phyloP scores from a whole-genome alignment of 2,888 invertebrate genomes.

The Pristionchus entomophagus region DNA sequence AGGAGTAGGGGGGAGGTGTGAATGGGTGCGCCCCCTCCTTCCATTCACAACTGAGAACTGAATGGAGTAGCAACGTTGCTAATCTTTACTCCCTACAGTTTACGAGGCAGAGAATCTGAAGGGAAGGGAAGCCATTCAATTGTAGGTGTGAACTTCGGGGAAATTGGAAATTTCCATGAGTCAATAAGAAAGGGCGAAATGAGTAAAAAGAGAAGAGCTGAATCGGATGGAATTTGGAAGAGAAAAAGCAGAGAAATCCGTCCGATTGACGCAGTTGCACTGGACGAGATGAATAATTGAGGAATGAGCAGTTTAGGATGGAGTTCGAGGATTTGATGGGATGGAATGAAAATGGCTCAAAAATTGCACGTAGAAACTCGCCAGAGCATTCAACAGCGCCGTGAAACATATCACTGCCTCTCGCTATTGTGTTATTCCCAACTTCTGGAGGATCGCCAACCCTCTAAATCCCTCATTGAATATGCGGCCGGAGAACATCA shows the following conservation, averaged over 20 bases:
- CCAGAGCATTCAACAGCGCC: neutral
- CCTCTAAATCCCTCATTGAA: slow-evolving; percentile 2
- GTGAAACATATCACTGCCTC: neutral
- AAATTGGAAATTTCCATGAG: slow-evolving; percentile 1
- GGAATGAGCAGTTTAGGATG: neutral
- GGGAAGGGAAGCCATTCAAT: too few relatives aligned
- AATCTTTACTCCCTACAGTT: slow-evolving; percentile 3
- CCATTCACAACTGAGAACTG: neutral
- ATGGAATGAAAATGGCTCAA: neutral
- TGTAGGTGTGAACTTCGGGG: neutral
- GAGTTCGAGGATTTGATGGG: neutral
- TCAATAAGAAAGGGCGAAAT: slow-evolving; percentile 14
- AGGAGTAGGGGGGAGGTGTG: neutral
- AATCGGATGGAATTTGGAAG: neutral
- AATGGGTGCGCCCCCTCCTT: neutral
- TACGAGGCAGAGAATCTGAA: neutral
- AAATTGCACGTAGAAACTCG: neutral
- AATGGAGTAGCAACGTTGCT: neutral
- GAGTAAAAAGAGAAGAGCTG: slow-evolving; percentile 3
- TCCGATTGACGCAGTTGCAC: slow-evolving; percentile 3
- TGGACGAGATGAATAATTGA: slow-evolving; percentile 19
- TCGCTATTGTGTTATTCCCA: too few relatives aligned
- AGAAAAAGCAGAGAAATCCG: neutral
- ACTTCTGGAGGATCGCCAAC: too few relatives aligned
- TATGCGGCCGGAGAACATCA: slow-evolving; percentile 21